Conservation (phyloP, 2,888 invertebrate species). For the Drosophila basisetae region DNA sequence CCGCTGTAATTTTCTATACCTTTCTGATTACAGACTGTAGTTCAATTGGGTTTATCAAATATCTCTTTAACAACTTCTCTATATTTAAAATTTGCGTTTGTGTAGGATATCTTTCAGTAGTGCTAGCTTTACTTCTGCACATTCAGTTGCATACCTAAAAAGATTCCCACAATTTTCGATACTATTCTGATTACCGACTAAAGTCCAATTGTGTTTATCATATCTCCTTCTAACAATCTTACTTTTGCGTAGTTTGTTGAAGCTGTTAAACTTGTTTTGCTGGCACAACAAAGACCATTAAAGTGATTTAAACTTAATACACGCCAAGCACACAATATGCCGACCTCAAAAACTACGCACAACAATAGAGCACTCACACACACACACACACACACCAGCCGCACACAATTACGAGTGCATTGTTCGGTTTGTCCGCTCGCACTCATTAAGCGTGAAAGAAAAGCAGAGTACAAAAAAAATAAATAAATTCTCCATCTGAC, state of each 20-base stretch:
- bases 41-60: background rate
- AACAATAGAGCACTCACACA: constrained; percentile 53
- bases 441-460: constrained; percentile 54
- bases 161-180: background rate
- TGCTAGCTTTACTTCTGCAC: background rate
- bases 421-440: constrained; percentile 66
- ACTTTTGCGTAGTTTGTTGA: background rate
- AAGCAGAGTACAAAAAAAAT: constrained; percentile 13
- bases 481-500: constrained; percentile 44
- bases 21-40: too few relatives aligned
- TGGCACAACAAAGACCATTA: constrained; percentile 60
- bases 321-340: constrained; percentile 54
- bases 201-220: constrained; percentile 21
- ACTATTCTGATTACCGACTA: constrained; percentile 8
- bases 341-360: constrained; percentile 58
- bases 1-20: background rate
- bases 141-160: background rate
- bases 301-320: constrained; percentile 77
- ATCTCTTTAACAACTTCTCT: background rate
- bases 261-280: constrained; percentile 21
- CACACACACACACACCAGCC: constrained; percentile 39
- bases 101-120: background rate
- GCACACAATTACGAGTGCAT: constrained; percentile 74
- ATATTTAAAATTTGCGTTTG: background rate
- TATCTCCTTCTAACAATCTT: constrained; percentile 10